A percentile compares a stretch with the other conserved stretches of the same genome.
Conservation (phyloP, 1,140 invertebrate species). For the Drosophila carrolli region DNA sequence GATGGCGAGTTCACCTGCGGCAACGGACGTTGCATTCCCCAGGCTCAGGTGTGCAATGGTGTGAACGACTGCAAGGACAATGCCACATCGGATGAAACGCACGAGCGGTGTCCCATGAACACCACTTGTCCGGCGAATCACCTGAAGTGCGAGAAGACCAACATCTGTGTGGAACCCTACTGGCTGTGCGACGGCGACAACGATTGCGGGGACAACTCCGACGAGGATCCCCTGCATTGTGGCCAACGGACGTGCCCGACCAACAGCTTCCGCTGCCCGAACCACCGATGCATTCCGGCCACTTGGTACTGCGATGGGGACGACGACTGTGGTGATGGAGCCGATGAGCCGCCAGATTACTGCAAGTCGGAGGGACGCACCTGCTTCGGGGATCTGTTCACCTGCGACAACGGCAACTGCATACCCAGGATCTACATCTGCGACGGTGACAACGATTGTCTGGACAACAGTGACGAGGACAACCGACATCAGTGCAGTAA, state of each 20-base stretch:
- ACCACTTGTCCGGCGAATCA: slow-evolving; percentile 94
- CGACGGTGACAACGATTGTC: slow-evolving; percentile 95
- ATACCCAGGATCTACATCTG: slow-evolving; percentile 98
- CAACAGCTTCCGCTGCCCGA: slow-evolving; percentile 95
- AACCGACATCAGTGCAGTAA: slow-evolving; percentile 95
- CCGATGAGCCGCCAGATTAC: slow-evolving; percentile 95
- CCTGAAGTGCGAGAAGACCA: slow-evolving; percentile 96
- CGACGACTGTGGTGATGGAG: slow-evolving; percentile 94
- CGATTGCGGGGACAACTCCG: slow-evolving; percentile 98
- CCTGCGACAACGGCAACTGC: slow-evolving; percentile 98
- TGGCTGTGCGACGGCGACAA: slow-evolving; percentile 98
- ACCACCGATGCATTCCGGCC: slow-evolving; percentile 94
- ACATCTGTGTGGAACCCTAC: slow-evolving; percentile 97
- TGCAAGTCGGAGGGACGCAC: slow-evolving; percentile 97
- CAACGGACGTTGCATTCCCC: slow-evolving; percentile 95
- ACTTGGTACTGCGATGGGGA: slow-evolving; percentile 96
- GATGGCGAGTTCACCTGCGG: slow-evolving; percentile 97
- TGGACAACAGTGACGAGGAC: slow-evolving; percentile 96
- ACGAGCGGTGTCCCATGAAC: slow-evolving; percentile 93
- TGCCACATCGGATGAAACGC: slow-evolving; percentile 95
- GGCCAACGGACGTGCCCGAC: slow-evolving; percentile 94
- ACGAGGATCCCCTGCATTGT: slow-evolving; percentile 96
- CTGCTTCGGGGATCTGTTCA: slow-evolving; percentile 97
- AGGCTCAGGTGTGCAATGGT: slow-evolving; percentile 95
- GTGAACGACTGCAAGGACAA: slow-evolving; percentile 98